Base-by-base conservation (phyloP, 2,888 invertebrate species). In the Theodoxus fluviatilis region DNA sequence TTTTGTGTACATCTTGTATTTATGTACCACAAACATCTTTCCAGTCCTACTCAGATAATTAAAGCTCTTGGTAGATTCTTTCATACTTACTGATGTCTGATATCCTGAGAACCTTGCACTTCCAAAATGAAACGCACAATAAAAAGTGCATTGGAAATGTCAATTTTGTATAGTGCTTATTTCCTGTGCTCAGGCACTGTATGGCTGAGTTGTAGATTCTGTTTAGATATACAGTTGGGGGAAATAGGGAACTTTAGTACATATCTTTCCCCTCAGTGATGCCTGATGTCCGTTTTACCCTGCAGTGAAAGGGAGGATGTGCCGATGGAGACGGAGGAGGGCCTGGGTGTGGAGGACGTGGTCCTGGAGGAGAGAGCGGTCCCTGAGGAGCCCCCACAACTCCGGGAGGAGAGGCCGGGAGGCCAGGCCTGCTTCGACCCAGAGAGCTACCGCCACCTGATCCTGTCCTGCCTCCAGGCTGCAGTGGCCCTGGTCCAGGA, bases 401-500 rank as follows among this genome's bases (percentile, higher is more conserved):
- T 33, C 15, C 18, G n/a, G n/a, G 2, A 9, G 18, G 65, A 49
- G 6, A 12, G 18, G 22, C 35, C 25, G 4, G 35, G 63, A 22
- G 59, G n/a, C 22, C 61, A 68, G 61, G 61, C n/a, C n/a, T n/a
- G 68, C 12, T 47, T 68, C 33, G 61, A 47, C 15, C 59, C 25
- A 2, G 40, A 40, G n/a, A 66, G 59, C 52, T 49, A 59, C 28
- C 38, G 71, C 31, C 65, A 69, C 15, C 69, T 82, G n/a, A 73
- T 82, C 28, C 64, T 69, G 28, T 68, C 71, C 3, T 78, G 81
- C 72, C 63, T 81, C 9, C 83, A 81, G 70, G 74, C 77, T 0
- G 82, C 83, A 7, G 74, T 79, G 6, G 76, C 82, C 18, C 79
- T 81, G 76, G 76, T 84, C 47, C 79, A 79, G 68, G 82, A 83